phyloP scores from a whole-genome alignment of 35 echinoderm and acorn worm genomes.

The Amphiura filiformis region DNA sequence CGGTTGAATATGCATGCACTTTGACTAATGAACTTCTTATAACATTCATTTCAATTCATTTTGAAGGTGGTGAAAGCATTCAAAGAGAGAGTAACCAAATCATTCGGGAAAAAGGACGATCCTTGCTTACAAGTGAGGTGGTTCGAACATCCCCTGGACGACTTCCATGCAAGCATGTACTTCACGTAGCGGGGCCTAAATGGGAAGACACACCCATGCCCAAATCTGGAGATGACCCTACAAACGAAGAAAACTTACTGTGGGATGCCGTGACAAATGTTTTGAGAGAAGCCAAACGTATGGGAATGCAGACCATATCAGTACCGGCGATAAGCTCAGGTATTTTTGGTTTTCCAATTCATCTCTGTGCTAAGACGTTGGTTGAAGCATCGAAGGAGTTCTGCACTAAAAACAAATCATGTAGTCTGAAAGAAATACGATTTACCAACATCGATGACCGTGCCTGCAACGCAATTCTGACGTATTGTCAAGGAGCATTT shows the following conservation, averaged over 20 bases:
- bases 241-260: background rate
- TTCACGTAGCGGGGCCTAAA: slow-evolving; percentile 40
- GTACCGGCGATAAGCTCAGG: slow-evolving; percentile 53
- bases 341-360: slow-evolving; percentile 35
- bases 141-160: slow-evolving; percentile 28
- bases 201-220: background rate
- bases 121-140: slow-evolving; percentile 7
- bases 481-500: background rate
- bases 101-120: background rate
- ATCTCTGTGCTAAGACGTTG: slow-evolving; percentile 21
- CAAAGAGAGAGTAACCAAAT: slow-evolving; percentile 23
- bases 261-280: background rate
- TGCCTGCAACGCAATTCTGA: slow-evolving; percentile 18
- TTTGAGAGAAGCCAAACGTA: slow-evolving; percentile 11
- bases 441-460: slow-evolving; percentile 24
- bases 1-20: no score
- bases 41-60: no score
- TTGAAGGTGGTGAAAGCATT: slow-evolving; percentile 44
- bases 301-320: slow-evolving; percentile 8
- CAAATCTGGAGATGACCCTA: background rate
- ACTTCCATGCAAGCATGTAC: slow-evolving; percentile 41
- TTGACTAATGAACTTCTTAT: no score
- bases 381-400: slow-evolving; percentile 14
- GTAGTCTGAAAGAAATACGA: background rate
- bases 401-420: background rate